Evolutionary conservation across 2,113 vertebrate genomes (phyloP), one percentile per base, ranked within the genome.

Genomic region (Prunella fulvescens): DNA sequence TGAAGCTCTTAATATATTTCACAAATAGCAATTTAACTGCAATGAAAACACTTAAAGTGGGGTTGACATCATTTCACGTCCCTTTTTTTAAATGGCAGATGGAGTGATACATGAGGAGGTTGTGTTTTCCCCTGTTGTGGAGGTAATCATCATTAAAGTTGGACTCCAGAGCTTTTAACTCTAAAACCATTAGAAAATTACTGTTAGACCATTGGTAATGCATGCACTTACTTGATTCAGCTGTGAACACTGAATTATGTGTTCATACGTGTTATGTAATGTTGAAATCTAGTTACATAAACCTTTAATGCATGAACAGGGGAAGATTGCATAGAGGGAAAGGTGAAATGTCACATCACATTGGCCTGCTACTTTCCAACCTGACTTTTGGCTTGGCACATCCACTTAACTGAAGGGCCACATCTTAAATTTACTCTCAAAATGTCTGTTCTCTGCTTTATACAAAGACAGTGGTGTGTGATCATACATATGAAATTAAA

Each of bases 221-320:
- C 35, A 31, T 65, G 74, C 61, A 50, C 42, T 65, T 67, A 57
- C 6, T 96, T 62, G 65, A 77, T 82, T 82, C 66, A 70, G 33
- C 50, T 77, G 58, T 82, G 84, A 87, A 69, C 0, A 3, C 48
- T 50, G 25, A 86, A 66, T 60, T 89, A 16, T 12, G 10, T 80
- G 79, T 85, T 85, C 85, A 31, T 85, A 61, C 0, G 0, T 76
- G 71, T 92, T 88, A 85, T 45, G 64, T 86, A 88, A 82, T 70
- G 71, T 65, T 82, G 92, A 93, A 92, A 83, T 86, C 76, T 60
- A 35, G 88, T 88, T 88, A 90, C 50, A 42, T 79, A 79, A 95
- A 93, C 70, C 73, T 72, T 76, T 53, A 69, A 65, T 69, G 81
- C 62, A 20, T 31, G 37, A 87, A 33, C 2, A 57, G 64, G 42